Conservation (phyloP, 2,888 invertebrate genomes). For the Dyspetes luteomarginatus region DNA sequence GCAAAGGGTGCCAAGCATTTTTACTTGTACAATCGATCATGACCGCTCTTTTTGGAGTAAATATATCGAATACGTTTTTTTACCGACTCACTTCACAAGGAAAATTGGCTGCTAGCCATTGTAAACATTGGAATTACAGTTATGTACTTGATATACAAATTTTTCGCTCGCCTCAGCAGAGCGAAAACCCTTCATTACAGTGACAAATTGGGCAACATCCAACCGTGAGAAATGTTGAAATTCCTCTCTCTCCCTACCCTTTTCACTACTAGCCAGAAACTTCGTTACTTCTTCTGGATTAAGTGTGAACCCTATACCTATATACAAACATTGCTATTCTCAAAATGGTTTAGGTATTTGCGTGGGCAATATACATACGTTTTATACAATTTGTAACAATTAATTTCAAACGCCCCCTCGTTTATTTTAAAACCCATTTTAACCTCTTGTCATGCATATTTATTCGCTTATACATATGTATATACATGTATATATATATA, state of each 20-base stretch:
- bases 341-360: neutral
- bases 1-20: conserved; percentile 23
- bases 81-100: neutral
- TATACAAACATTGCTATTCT: neutral
- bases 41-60: neutral
- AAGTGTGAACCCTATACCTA: neutral
- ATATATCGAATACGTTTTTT: neutral
- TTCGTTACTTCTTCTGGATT: neutral
- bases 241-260: conserved; percentile 1
- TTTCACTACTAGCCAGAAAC: neutral
- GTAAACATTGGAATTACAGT: neutral
- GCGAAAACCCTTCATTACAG: neutral
- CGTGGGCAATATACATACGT: neutral
- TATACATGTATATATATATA: neutral
- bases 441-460: conserved; percentile 29
- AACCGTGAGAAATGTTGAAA: conserved; percentile 4
- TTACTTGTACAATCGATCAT: conserved; percentile 28
- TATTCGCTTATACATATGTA: neutral
- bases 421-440: conserved; percentile 28
- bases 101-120: neutral
- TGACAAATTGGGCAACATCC: conserved; percentile 5
- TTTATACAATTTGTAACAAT: conserved; percentile 47
- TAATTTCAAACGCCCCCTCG: conserved; percentile 21
- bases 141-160: neutral
- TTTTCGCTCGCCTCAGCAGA: neutral